phyloP scores from a whole-genome alignment of 1,140 invertebrate species.

The Anadara kagoshimensis region DNA sequence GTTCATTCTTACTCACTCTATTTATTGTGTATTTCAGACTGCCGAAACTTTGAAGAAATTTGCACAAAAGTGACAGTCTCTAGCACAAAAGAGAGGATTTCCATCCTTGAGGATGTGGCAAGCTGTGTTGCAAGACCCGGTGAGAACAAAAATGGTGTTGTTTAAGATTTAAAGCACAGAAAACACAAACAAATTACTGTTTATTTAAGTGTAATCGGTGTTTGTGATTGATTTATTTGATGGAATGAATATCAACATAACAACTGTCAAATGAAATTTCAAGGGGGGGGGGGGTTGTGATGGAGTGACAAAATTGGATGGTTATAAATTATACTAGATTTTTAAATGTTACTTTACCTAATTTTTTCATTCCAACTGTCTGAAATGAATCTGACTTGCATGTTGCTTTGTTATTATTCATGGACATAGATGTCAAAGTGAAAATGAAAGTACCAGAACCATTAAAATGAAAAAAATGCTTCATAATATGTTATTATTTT shows the following conservation, averaged over 20 bases:
- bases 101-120: slow-evolving; percentile 83
- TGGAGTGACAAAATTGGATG: too few relatives aligned
- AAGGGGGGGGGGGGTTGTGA: too few relatives aligned
- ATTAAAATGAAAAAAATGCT: too few relatives aligned
- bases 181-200: too few relatives aligned
- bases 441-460: background rate
- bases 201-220: too few relatives aligned
- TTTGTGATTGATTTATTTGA: too few relatives aligned
- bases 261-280: background rate
- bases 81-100: slow-evolving; percentile 83
- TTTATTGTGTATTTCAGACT: slow-evolving; percentile 74
- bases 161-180: background rate
- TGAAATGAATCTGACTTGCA: too few relatives aligned
- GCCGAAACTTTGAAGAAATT: slow-evolving; percentile 86
- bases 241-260: too few relatives aligned
- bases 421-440: background rate
- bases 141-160: slow-evolving; percentile 71
- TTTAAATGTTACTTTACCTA: too few relatives aligned
- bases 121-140: slow-evolving; percentile 83
- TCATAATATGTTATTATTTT: too few relatives aligned
- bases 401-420: too few relatives aligned
- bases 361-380: background rate
- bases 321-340: too few relatives aligned
- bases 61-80: slow-evolving; percentile 85
- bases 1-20: background rate